phyloP scores from a whole-genome alignment of 2,797 vertebrate genomes.

The Spea hammondii region DNA sequence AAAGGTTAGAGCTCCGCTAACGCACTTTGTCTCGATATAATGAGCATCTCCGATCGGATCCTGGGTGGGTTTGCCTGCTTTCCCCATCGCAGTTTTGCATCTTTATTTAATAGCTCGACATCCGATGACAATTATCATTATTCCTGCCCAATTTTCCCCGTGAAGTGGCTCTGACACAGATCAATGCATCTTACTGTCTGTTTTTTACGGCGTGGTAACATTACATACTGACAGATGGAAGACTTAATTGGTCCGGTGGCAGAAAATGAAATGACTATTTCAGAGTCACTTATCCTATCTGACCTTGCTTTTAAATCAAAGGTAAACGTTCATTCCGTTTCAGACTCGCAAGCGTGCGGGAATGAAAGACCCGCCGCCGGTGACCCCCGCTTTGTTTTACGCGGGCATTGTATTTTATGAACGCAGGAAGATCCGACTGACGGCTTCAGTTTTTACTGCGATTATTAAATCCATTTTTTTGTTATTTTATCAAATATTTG shows the following conservation, averaged over 20 bases:
- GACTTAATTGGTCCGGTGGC: slow-evolving; percentile 69
- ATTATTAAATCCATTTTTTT: too few species aligned
- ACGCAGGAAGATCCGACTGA: too few species aligned
- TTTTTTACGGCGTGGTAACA: slow-evolving; percentile 58
- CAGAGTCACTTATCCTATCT: slow-evolving; percentile 57
- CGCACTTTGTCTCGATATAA: slow-evolving; percentile 34
- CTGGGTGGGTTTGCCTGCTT: slow-evolving; percentile 32
- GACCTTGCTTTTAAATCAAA: slow-evolving; percentile 68
- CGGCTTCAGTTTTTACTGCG: too few species aligned
- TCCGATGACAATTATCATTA: slow-evolving; percentile 61
- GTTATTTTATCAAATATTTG: too few species aligned
- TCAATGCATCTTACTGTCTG: slow-evolving; percentile 65
- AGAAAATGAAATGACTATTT: slow-evolving; percentile 62
- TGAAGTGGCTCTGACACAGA: slow-evolving; percentile 65
- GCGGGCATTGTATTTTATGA: too few species aligned
- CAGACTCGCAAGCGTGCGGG: slow-evolving; percentile 31
- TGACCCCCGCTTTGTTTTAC: too few species aligned
- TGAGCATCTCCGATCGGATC: not conserved
- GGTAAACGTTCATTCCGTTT: slow-evolving; percentile 58
- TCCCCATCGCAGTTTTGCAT: slow-evolving; percentile 55
- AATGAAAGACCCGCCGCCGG: too few species aligned
- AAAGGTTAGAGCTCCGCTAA: slow-evolving; percentile 1
- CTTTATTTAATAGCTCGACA: slow-evolving; percentile 58
- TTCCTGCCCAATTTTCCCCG: slow-evolving; percentile 58
- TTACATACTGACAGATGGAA: slow-evolving; percentile 69